A percentile compares a stretch with the other conserved stretches of the same genome.
Evolutionary conservation across 2,113 vertebrate species (phyloP).

Genomic region (Macheiramphus alcinus): DNA sequence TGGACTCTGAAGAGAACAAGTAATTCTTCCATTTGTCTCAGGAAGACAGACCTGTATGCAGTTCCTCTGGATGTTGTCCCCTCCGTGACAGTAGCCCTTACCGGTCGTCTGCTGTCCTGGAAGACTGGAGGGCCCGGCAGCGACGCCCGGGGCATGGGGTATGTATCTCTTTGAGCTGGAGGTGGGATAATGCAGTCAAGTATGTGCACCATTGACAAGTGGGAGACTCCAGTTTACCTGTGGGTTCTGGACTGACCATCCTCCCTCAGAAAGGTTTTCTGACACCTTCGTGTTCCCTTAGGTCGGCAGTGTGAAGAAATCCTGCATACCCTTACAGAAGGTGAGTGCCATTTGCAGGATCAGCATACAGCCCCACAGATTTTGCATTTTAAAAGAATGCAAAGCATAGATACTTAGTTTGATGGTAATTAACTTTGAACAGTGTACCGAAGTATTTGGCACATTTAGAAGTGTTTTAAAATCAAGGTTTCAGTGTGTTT

Average conservation of each 20-base stretch:
- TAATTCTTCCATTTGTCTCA: background rate
- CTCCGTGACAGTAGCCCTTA: background rate
- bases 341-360: background rate
- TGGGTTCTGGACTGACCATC: background rate
- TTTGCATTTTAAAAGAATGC: background rate
- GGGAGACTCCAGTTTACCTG: background rate
- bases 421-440: slow-evolving; percentile 23
- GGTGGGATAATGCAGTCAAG: background rate
- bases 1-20: background rate
- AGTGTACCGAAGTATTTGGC: background rate
- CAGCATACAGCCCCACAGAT: background rate
- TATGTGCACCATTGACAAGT: rapidly evolving
- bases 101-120: background rate
- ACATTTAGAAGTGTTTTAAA: slow-evolving; percentile 50
- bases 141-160: rapidly evolving
- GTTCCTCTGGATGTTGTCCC: background rate
- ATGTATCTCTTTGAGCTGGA: background rate
- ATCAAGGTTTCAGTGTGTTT: slow-evolving; percentile 43
- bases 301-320: background rate
- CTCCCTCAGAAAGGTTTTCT: background rate
- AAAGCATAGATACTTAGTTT: background rate
- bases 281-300: background rate
- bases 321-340: background rate
- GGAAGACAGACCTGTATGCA: background rate
- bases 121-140: background rate